Evolutionary conservation across 2,888 invertebrate genomes (phyloP), one percentile per base, ranked within the genome.

Genomic region (Pediacus dermestoides): DNA sequence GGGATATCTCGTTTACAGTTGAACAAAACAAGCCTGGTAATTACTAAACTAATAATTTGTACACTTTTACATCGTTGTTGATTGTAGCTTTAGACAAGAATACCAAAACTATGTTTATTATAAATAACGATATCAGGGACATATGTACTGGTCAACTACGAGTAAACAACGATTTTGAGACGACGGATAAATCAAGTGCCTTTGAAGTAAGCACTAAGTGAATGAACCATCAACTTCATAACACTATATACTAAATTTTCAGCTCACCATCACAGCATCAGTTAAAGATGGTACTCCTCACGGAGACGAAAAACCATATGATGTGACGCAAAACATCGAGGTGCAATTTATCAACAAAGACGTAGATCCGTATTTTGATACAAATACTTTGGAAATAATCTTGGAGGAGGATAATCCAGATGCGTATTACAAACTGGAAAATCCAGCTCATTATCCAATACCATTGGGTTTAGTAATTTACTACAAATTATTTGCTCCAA

Each of bases 1-100:
- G 78, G 27, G 52, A 60, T 3, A 74, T 79, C 9, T 68, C 65
- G 6, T 79, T 78, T 53, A 34, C 55, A 63, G 18, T 59, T 76
- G 71, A 70, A 2, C 50, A 44, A 26, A 10, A 15, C 8, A 33
- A 30, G 8, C 33, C 39, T 8, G 11, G 35, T 35, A 28, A 36
- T 27, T 26, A 6, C 4, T 30, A 4, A n/a, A n/a, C n/a, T n/a
- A n/a, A n/a, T n/a, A n/a, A n/a, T n/a, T n/a, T n/a, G n/a, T n/a
- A n/a, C n/a, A n/a, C n/a, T n/a, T n/a, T n/a, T n/a, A n/a, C n/a
- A n/a, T n/a, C n/a, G n/a, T n/a, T n/a, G n/a, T n/a, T n/a, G n/a
- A n/a, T n/a, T n/a, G n/a, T n/a, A n/a, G n/a, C n/a, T n/a, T n/a
- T n/a, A n/a, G n/a, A n/a, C n/a, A n/a, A n/a, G n/a, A n/a, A n/a